Evolutionary conservation across 2,113 vertebrate species (phyloP), one percentile per base, ranked within the genome.

Genomic region (Lucifuga dentata): DNA sequence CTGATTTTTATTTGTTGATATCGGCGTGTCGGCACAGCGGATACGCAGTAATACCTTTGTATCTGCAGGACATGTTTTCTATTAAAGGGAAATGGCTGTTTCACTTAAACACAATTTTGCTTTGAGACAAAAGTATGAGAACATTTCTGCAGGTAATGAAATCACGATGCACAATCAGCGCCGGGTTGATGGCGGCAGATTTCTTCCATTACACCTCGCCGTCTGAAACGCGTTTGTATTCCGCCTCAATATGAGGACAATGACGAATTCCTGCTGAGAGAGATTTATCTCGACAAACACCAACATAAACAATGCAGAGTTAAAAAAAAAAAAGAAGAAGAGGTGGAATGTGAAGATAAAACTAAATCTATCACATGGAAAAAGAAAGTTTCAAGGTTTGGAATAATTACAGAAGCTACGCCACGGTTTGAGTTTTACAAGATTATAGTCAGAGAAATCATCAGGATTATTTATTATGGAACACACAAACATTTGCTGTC

Each of bases 361-460:
- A 60, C 72, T 65, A 76, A 89, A 89, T 90, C 82, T 83, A 89
- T 88, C 89, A 88, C 68, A 83, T 70, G 73, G 66, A 51, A 78
- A 89, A 85, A 84, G 78, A 87, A 80, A 87, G 81, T 89, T 89
- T 90, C 87, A 90, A 88, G 87, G 80, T 86, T 87, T 64, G 40
- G 75, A 89, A 91, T 92, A 91, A 91, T 89, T 85, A 78, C 67
- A 77, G 52, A 82, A 67, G 62, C 73, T 73, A 78, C 26, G 68
- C 73, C 72, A 53, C 69, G 70, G 79, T 53, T 81, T 5, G 56
- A 45, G 86, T n/a, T n/a, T n/a, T n/a, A n/a, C n/a, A n/a, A n/a
- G n/a, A n/a, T n/a, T n/a, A n/a, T n/a, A n/a, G n/a, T n/a, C n/a
- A n/a, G n/a, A n/a, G n/a, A n/a, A n/a, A n/a, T n/a, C n/a, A n/a